Conservation (phyloP, 2,113 vertebrate species). For the Hyaena hyaena region DNA sequence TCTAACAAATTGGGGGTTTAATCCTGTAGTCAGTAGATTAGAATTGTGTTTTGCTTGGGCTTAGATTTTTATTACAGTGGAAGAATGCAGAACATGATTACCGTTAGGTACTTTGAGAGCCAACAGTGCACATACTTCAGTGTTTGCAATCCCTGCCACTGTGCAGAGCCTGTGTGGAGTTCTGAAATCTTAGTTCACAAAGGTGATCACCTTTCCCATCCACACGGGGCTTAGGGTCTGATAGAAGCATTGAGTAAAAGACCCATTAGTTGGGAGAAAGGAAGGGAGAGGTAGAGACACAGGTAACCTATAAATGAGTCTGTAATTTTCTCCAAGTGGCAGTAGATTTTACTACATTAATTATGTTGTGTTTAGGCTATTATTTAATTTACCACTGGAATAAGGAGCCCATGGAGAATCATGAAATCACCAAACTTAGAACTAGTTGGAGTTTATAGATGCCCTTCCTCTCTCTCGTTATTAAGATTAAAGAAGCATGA, state of each 20-base stretch:
- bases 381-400: neutral
- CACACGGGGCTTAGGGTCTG: neutral
- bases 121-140: neutral
- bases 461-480: neutral
- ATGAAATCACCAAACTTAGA: neutral
- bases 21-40: neutral
- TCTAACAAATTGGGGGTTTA: neutral
- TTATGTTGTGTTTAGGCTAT: neutral
- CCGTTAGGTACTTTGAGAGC: neutral
- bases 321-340: neutral
- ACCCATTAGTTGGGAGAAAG: neutral
- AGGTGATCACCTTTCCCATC: neutral
- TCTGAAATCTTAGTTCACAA: neutral
- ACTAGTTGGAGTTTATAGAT: neutral
- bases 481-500: neutral
- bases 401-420: neutral
- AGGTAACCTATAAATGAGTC: neutral
- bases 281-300: neutral
- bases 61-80: neutral
- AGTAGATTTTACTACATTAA: neutral
- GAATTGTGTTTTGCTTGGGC: neutral
- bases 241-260: neutral
- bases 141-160: neutral
- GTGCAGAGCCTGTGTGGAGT: neutral
- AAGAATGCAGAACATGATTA: neutral